Percentiles rank a stretch among this genome's conserved stretches.
These are phyloP conservation scores for Mythimna loreyi DNA, from an alignment of 2,888 invertebrate species.

Conservation along the genomic window DNA sequence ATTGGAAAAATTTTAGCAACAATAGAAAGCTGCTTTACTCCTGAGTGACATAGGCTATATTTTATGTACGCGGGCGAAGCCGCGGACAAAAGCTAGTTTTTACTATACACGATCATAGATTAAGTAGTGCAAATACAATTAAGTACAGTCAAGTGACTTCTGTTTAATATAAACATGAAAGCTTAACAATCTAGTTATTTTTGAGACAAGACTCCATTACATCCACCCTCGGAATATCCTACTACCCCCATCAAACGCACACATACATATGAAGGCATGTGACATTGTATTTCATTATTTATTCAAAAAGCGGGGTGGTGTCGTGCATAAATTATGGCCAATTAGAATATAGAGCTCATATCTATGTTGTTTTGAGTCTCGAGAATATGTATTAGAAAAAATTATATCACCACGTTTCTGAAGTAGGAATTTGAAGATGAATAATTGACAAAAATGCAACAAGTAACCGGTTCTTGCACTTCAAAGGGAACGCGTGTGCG, in stretches of 20 bases:
- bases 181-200: background rate
- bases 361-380: slow-evolving; percentile 3
- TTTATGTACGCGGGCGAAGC: no score
- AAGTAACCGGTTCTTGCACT: no score
- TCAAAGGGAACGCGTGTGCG: no score
- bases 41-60: no score
- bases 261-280: background rate
- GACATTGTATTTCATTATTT: slow-evolving; percentile 51
- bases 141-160: background rate
- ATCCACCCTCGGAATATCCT: slow-evolving; percentile 12
- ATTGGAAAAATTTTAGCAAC: no score
- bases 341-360: slow-evolving; percentile 40
- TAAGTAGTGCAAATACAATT: no score
- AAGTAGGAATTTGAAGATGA: background rate
- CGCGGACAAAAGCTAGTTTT: no score
- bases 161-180: background rate
- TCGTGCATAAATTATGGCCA: slow-evolving; percentile 39
- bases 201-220: background rate
- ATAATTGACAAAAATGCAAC: background rate
- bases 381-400: background rate
- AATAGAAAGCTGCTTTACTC: no score
- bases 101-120: no score
- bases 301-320: slow-evolving; percentile 45
- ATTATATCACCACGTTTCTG: background rate
- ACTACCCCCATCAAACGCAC: background rate